Base-by-base conservation (phyloP, 2,888 invertebrate species). In the Kryphioiulus occultus region DNA sequence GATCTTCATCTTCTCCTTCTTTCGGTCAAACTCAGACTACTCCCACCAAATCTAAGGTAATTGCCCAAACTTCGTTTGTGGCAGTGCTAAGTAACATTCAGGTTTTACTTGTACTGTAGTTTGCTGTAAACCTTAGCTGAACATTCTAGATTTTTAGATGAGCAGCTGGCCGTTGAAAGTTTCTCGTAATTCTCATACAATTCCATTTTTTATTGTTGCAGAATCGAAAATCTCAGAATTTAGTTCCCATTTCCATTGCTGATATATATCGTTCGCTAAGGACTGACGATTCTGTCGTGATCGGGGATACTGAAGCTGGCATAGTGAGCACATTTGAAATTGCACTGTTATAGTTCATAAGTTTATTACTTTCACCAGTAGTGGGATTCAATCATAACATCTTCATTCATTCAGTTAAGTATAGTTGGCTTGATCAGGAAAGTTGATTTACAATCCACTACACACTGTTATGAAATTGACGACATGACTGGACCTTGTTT, bases 371-470 rank as follows among this genome's bases (percentile, higher is more conserved):
- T 47, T 15, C 12, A 17, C 47, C 19, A 12, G 12, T 12, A 10
- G 7, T 35, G 35, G 35, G 35, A 35, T 4, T 35, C 35, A n/a
- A 35, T 47, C 22, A 19, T 47, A 86, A 86, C 12, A 22, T 47
- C 22, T 86, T n/a, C 19, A 10, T 47, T 42, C 9, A 22, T 86
- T 47, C 19, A 86, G 86, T 12, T 86, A 9, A 47, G n/a, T 22
- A 10, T 86, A 10, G 44, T 86, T 26, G 86, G 86, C 1, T 47
- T 86, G 12, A 32, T 86, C 32, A 42, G 30, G 12, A 35, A 22
- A 86, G 86, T 86, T 10, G 39, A 86, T 17, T 30, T 86, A 10
- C 47, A 86, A 86, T 86, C 86, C 15, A 86, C 86, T 22, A 17
- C 15, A 2, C 26, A 35, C n/a, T 4, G 17, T 86, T 86, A 47